A percentile compares a stretch with the other conserved stretches of the same genome.
phyloP scores from a whole-genome alignment of 2,797 vertebrate genomes.

The Knipowitschia caucasica region DNA sequence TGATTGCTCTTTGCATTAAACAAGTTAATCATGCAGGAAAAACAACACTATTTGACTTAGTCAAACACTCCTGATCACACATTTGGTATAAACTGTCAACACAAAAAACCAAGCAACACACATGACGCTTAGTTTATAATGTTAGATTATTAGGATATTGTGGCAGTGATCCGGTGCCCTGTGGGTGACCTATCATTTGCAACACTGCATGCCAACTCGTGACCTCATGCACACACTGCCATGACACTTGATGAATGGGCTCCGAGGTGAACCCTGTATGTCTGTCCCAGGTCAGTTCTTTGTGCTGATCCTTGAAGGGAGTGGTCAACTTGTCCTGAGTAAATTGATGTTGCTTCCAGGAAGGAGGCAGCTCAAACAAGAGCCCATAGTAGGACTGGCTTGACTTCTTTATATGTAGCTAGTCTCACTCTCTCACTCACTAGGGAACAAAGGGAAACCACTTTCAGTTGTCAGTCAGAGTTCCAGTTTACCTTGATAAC shows the following conservation, averaged over 20 bases:
- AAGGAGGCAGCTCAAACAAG: slow-evolving; percentile 56
- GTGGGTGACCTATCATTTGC: slow-evolving; percentile 60
- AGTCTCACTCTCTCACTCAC: slow-evolving; percentile 34
- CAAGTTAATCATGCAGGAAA: slow-evolving; percentile 62
- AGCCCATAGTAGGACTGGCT: slow-evolving; percentile 42
- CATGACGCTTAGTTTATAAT: slow-evolving; percentile 6
- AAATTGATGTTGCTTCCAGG: slow-evolving; percentile 71
- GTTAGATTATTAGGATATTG: slow-evolving; percentile 36
- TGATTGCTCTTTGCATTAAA: slow-evolving; percentile 64
- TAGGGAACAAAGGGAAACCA: slow-evolving; percentile 73
- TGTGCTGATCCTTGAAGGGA: slow-evolving; percentile 74
- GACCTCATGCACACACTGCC: slow-evolving; percentile 61
- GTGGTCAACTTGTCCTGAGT: slow-evolving; percentile 66
- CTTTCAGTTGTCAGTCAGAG: slow-evolving; percentile 78
- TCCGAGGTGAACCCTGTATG: slow-evolving; percentile 66
- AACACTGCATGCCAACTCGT: slow-evolving; percentile 55
- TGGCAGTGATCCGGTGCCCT: slow-evolving; percentile 46
- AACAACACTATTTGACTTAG: slow-evolving; percentile 63
- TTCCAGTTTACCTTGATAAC: slow-evolving; percentile 79
- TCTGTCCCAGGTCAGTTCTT: slow-evolving; percentile 72
- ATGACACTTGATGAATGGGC: slow-evolving; percentile 71
- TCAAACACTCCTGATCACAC: slow-evolving; percentile 66
- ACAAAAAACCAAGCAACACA: slow-evolving; percentile 34
- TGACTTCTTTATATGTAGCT: slow-evolving; percentile 37
- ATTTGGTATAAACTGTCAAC: slow-evolving; percentile 46